These are phyloP conservation scores for Euphydryas editha DNA, from an alignment of 2,888 invertebrate species.

Conservation along the genomic window DNA sequence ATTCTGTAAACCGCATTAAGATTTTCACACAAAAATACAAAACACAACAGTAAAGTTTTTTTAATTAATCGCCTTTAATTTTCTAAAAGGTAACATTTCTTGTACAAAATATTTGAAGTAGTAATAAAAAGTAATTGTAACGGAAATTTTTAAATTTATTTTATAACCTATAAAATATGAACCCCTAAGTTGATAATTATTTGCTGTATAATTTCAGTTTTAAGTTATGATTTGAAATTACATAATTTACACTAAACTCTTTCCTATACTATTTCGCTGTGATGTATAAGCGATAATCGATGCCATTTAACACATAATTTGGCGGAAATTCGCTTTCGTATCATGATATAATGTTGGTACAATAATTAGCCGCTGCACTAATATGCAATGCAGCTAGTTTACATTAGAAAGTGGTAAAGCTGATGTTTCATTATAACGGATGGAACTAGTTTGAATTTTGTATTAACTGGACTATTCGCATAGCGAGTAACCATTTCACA, in stretches of 20 bases:
- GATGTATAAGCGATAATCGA: constrained; percentile 15
- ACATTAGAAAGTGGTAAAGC: constrained; percentile 26
- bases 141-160: neutral
- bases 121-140: too few relatives aligned
- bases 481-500: constrained; percentile 18
- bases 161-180: neutral
- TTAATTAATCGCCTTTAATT: too few relatives aligned
- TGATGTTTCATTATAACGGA: constrained; percentile 27
- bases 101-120: too few relatives aligned
- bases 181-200: neutral
- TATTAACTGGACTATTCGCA: constrained; percentile 18
- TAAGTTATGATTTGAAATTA: neutral
- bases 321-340: constrained; percentile 16
- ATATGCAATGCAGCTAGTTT: constrained; percentile 10
- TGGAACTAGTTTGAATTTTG: constrained; percentile 21
- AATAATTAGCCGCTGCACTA: constrained; percentile 16
- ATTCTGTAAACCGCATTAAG: too few relatives aligned
- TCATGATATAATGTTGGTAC: constrained; percentile 26
- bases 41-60: too few relatives aligned
- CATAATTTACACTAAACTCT: neutral
- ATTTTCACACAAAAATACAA: too few relatives aligned
- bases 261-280: constrained; percentile 3
- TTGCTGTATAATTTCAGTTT: neutral
- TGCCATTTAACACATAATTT: constrained; percentile 28
- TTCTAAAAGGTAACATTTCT: too few relatives aligned